These are phyloP conservation scores for Cheilosia scutellata DNA, from an alignment of 2,888 invertebrate species.

Conservation along the genomic window DNA sequence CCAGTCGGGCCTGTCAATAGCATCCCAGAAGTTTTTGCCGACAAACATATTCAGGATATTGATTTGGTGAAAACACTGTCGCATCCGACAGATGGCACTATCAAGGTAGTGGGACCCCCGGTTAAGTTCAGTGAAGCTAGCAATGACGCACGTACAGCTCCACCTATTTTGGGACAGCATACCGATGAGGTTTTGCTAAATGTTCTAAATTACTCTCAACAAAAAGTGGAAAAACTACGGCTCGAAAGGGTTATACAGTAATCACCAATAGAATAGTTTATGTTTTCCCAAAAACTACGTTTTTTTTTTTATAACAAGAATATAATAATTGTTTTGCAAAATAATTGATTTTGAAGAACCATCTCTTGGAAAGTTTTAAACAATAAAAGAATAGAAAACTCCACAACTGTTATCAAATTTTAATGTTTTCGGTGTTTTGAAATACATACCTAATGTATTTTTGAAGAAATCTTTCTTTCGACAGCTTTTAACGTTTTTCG, in stretches of 20 bases:
- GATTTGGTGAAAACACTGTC: slow-evolving; percentile 89
- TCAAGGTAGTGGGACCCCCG: slow-evolving; percentile 94
- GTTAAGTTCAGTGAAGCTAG: slow-evolving; percentile 91
- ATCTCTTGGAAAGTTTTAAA: too few species aligned
- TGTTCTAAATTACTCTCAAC: slow-evolving; percentile 87
- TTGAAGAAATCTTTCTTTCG: too few species aligned
- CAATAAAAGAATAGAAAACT: too few species aligned
- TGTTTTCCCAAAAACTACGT: too few species aligned
- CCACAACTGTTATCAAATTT: too few species aligned
- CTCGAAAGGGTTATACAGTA: slow-evolving; percentile 80
- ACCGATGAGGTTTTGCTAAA: slow-evolving; percentile 90
- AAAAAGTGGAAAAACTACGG: slow-evolving; percentile 85
- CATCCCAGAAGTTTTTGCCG: slow-evolving; percentile 93
- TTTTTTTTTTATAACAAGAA: too few species aligned
- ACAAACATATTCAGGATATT: slow-evolving; percentile 92
- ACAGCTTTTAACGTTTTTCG: too few species aligned
- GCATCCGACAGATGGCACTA: slow-evolving; percentile 88
- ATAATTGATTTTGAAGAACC: too few species aligned
- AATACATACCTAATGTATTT: too few species aligned
- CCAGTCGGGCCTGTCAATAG: slow-evolving; percentile 96
- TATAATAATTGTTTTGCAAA: too few species aligned
- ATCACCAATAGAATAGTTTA: slow-evolving; percentile 6
- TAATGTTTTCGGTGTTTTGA: too few species aligned
- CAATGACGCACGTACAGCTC: slow-evolving; percentile 89
- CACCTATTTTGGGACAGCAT: slow-evolving; percentile 95